Evolutionary conservation across 2,797 vertebrate species (phyloP).

Genomic region (Chaetophractus vellerosus): DNA sequence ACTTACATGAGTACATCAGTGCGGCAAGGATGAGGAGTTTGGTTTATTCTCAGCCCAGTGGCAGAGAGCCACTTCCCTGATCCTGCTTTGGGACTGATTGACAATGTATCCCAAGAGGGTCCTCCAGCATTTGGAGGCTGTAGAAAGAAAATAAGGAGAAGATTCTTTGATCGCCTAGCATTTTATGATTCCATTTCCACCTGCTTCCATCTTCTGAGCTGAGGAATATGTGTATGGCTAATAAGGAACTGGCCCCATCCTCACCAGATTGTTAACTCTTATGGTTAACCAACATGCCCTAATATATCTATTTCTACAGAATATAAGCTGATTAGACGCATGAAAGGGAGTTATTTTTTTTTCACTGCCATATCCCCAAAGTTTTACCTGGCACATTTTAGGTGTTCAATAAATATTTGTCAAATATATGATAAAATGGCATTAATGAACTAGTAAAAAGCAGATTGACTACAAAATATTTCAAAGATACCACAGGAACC

Average conservation of each 20-base stretch:
- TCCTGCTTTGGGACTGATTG: neutral
- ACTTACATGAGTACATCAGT: neutral
- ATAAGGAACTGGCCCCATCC: neutral
- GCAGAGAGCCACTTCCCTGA: neutral
- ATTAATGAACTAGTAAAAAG: neutral
- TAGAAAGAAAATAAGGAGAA: neutral
- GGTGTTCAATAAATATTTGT: constrained; percentile 1
- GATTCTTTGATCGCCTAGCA: neutral
- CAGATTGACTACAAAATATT: constrained; percentile 1
- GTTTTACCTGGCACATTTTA: neutral
- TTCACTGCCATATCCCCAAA: neutral
- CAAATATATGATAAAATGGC: constrained; percentile 1
- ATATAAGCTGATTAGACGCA: neutral
- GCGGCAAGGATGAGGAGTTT: neutral
- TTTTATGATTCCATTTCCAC: neutral
- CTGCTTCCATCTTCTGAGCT: neutral
- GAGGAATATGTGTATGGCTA: neutral
- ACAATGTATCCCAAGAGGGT: neutral
- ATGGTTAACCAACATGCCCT: neutral
- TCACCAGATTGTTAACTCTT: neutral
- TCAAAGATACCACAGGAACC: constrained; percentile 48
- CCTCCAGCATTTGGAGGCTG: neutral
- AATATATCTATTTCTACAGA: neutral
- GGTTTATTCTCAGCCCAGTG: constrained; percentile 27
- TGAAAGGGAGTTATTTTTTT: neutral